Conservation (phyloP, 2,113 vertebrate genomes). For the Trachemys scripta region DNA sequence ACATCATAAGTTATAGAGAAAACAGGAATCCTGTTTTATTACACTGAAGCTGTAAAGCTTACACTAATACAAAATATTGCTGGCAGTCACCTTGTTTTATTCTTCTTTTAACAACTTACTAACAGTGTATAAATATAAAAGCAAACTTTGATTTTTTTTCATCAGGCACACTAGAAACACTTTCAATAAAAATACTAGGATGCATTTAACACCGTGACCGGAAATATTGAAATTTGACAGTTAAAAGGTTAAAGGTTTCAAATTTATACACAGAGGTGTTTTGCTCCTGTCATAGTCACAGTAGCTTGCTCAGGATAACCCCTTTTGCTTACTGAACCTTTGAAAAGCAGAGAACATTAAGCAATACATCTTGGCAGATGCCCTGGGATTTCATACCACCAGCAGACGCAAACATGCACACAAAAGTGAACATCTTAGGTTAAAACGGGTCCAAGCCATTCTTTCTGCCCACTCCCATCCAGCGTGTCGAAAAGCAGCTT, state of each 20-base stretch:
- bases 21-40: slow-evolving; percentile 60
- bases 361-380: slow-evolving; percentile 76
- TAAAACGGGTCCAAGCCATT: slow-evolving; percentile 60
- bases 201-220: slow-evolving; percentile 82
- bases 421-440: slow-evolving; percentile 60
- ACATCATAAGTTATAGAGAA: slow-evolving; percentile 60
- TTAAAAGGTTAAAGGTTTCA: slow-evolving; percentile 81
- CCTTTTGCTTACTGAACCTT: slow-evolving; percentile 83
- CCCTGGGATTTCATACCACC: slow-evolving; percentile 68
- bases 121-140: slow-evolving; percentile 78
- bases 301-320: slow-evolving; percentile 77
- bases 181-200: slow-evolving; percentile 73
- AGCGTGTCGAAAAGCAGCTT: background rate
- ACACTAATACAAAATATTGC: slow-evolving; percentile 71
- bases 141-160: slow-evolving; percentile 81
- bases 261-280: slow-evolving; percentile 83
- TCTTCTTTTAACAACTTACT: slow-evolving; percentile 77
- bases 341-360: slow-evolving; percentile 80
- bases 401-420: slow-evolving; percentile 62
- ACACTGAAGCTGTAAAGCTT: slow-evolving; percentile 67
- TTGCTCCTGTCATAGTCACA: slow-evolving; percentile 76
- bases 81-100: slow-evolving; percentile 73
- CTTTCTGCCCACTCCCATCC: background rate
- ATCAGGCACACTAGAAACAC: slow-evolving; percentile 69
- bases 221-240: slow-evolving; percentile 85